Evolutionary conservation across 2,888 invertebrate species (phyloP), one percentile per base, ranked within the genome.

Genomic region (Drosophila monieri): DNA sequence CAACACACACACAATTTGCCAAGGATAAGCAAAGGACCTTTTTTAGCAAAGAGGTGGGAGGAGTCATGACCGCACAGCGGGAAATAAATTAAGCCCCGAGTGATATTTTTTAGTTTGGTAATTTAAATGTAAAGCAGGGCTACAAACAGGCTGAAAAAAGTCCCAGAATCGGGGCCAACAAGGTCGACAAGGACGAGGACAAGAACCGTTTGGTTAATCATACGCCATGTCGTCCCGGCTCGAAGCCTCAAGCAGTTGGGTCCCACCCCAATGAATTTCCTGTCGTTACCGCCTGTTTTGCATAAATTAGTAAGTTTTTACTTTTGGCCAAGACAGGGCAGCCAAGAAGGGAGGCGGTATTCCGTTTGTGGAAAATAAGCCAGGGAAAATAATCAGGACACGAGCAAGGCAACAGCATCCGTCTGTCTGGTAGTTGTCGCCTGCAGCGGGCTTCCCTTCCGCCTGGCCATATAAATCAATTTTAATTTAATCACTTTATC

Each of bases 401-500:
- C 52, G 54, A 25, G 14, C 32, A 70, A 14, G 41, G 41, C 41
- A 41, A 41, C 41, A 18, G 46, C 70, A 55, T 60, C 66, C 58
- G 60, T 51, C 44, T 51, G 60, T 51, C 44, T 51, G 57, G 37
- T 70, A 66, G 72, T 58, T 70, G 65, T 53, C 55, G 58, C 39
- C 52, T 39, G 35, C 69, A 68, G 60, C 56, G 35, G 46, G 51
- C 55, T 51, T 44, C 47, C 18, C 48, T 59, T 39, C 70, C 65
- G n/a, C 68, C 69, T 71, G 73, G 73, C 74, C 73, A 73, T 77
- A 84, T 88, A 84, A 86, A 88, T 86, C 85, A 86, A 85, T 86
- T 86, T 84, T 74, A 88, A 88, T 88, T 88, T 86, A 88, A 86
- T 81, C 88, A 79, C 79, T 88, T 88, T 86, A 80, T 84, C 78